phyloP scores from a whole-genome alignment of 2,113 vertebrate species.

The Hippocampus guttulatus region DNA sequence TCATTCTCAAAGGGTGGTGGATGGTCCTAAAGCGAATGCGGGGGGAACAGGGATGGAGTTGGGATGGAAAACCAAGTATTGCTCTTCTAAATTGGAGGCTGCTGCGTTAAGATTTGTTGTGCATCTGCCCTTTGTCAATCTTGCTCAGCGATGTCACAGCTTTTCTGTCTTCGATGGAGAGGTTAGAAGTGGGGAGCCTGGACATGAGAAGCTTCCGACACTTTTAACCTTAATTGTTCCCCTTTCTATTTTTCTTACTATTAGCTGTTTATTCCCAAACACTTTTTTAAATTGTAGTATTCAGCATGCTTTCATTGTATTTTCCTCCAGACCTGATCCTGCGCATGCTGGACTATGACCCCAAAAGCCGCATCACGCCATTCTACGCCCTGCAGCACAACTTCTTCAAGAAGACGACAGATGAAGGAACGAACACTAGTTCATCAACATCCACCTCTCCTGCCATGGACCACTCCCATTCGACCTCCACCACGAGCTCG shows the following conservation, averaged over 20 bases:
- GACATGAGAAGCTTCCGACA: too few species aligned
- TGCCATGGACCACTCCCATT: slow-evolving; percentile 92
- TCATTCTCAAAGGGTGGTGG: too few species aligned
- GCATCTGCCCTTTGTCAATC: too few species aligned
- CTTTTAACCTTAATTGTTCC: background rate
- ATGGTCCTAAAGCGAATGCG: too few species aligned
- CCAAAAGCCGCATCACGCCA: slow-evolving; percentile 90
- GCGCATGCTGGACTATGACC: slow-evolving; percentile 94
- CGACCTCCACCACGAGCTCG: slow-evolving; percentile 91
- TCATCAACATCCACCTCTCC: slow-evolving; percentile 86
- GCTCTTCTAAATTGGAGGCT: too few species aligned
- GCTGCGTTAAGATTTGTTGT: too few species aligned
- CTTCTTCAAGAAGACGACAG: slow-evolving; percentile 95
- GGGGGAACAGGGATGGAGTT: too few species aligned
- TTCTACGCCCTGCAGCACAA: slow-evolving; percentile 95
- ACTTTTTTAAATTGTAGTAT: background rate
- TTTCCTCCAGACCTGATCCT: slow-evolving; percentile 80
- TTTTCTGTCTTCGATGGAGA: too few species aligned
- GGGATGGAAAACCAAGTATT: too few species aligned
- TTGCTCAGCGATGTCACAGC: too few species aligned
- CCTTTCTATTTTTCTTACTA: background rate
- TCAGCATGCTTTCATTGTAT: background rate
- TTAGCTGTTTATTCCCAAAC: background rate
- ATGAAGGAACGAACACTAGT: slow-evolving; percentile 94
- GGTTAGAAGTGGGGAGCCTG: too few species aligned